A percentile compares a stretch with the other conserved stretches of the same genome.
phyloP scores from a whole-genome alignment of 2,113 vertebrate genomes.

The Gambusia affinis region DNA sequence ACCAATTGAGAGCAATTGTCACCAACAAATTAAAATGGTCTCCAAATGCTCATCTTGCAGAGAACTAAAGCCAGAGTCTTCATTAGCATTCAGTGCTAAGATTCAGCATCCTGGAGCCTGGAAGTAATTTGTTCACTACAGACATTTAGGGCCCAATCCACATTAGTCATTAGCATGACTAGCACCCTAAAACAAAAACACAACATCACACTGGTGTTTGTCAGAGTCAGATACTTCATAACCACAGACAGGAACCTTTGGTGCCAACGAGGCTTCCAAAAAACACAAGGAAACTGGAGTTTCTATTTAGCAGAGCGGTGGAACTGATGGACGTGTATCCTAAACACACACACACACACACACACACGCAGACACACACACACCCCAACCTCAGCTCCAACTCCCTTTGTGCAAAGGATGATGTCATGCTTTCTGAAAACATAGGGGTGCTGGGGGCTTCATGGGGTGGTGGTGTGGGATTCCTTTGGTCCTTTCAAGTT shows the following conservation, averaged over 20 bases:
- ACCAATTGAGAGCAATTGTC: too few relatives aligned
- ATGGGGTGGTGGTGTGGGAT: slow-evolving; percentile 49
- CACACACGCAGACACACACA: slow-evolving; percentile 1
- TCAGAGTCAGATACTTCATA: background rate
- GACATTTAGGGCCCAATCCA: slow-evolving; percentile 32
- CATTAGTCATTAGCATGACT: background rate
- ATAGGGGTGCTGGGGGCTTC: slow-evolving; percentile 44
- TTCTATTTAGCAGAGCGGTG: slow-evolving; percentile 12
- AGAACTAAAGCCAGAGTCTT: too few relatives aligned
- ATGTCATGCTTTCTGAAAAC: slow-evolving; percentile 81
- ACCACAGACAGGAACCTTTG: background rate
- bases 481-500: slow-evolving; percentile 79
- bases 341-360: slow-evolving; percentile 18
- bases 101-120: background rate
- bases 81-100: slow-evolving; percentile 3
- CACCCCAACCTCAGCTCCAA: slow-evolving; percentile 63
- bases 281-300: background rate
- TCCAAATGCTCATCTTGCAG: too few relatives aligned
- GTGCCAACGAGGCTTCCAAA: background rate
- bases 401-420: slow-evolving; percentile 74
- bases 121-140: slow-evolving; percentile 35
- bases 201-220: background rate
- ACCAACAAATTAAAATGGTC: too few relatives aligned
- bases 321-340: slow-evolving; percentile 45
- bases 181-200: background rate